These are phyloP conservation scores for Fregetta grallaria DNA, from an alignment of 2,113 vertebrate genomes.

Conservation along the genomic window DNA sequence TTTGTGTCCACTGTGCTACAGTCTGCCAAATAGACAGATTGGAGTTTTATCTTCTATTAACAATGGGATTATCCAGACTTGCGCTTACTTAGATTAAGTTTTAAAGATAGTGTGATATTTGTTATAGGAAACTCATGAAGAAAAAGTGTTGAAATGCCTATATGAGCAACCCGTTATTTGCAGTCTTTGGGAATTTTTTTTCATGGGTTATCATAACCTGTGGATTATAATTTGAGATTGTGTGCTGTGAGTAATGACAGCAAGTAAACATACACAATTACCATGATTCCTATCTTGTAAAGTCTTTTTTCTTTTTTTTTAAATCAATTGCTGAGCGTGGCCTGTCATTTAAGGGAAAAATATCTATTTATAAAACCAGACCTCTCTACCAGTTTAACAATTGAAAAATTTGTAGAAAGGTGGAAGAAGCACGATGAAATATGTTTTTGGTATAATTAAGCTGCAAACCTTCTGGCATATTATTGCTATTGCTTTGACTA, in stretches of 20 bases:
- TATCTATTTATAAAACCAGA: neutral
- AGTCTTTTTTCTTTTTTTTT: neutral
- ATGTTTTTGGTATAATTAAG: neutral
- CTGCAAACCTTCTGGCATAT: neutral
- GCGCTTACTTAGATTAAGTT: neutral
- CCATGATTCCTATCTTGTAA: neutral
- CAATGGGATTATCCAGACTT: neutral
- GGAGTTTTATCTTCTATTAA: neutral
- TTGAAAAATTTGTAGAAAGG: neutral
- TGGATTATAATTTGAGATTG: neutral
- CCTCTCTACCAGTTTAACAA: neutral
- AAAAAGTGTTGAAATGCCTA: neutral
- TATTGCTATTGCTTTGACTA: neutral
- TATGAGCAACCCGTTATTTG: neutral
- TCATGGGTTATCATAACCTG: neutral
- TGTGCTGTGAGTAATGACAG: neutral
- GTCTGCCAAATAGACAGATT: neutral
- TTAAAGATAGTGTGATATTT: neutral
- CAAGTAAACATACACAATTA: neutral
- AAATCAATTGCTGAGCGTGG: neutral
- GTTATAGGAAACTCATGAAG: neutral
- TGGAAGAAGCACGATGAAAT: neutral
- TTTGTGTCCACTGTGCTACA: constrained; percentile 11
- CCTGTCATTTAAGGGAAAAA: neutral
- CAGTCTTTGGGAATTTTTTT: neutral